These are phyloP conservation scores for Neelides folsomi DNA, from an alignment of 2,888 invertebrate genomes.

Conservation along the genomic window DNA sequence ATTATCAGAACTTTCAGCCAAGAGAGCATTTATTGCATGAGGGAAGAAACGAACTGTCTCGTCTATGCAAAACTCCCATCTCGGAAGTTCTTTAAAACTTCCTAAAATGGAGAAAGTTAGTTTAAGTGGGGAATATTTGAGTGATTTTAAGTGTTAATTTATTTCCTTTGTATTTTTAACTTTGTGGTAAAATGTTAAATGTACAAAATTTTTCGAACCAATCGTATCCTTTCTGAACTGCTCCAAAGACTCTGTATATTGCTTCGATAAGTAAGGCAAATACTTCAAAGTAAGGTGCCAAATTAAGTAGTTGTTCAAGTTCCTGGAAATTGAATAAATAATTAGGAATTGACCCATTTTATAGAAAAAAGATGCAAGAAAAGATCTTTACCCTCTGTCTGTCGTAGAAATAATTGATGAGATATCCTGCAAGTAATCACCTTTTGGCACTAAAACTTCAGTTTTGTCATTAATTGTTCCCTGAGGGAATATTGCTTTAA, in stretches of 20 bases:
- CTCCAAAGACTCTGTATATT: slow-evolving; percentile 35
- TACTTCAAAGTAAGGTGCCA: slow-evolving; percentile 46
- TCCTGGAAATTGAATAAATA: slow-evolving; percentile 35
- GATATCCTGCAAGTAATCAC: slow-evolving; percentile 43
- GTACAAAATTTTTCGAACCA: slow-evolving; percentile 18
- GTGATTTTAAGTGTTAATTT: background rate
- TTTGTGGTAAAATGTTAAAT: no score
- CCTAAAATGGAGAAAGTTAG: slow-evolving; percentile 22
- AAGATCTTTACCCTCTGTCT: slow-evolving; percentile 36
- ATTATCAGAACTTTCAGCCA: slow-evolving; percentile 36
- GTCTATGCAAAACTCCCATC: slow-evolving; percentile 45
- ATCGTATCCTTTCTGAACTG: slow-evolving; percentile 32
- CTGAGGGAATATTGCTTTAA: slow-evolving; percentile 42
- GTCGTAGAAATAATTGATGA: slow-evolving; percentile 43
- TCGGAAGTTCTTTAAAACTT: slow-evolving; percentile 34
- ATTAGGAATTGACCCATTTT: background rate
- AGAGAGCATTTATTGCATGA: slow-evolving; percentile 40
- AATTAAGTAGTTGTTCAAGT: slow-evolving; percentile 47
- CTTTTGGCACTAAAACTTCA: slow-evolving; percentile 43
- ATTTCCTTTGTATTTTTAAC: no score
- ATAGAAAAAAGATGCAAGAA: background rate
- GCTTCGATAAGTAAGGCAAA: slow-evolving; percentile 44
- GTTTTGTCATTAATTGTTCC: slow-evolving; percentile 43
- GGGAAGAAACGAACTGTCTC: slow-evolving; percentile 42
- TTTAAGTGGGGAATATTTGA: background rate